phyloP scores from a whole-genome alignment of 2,113 vertebrate species.

The Podocnemis expansa region DNA sequence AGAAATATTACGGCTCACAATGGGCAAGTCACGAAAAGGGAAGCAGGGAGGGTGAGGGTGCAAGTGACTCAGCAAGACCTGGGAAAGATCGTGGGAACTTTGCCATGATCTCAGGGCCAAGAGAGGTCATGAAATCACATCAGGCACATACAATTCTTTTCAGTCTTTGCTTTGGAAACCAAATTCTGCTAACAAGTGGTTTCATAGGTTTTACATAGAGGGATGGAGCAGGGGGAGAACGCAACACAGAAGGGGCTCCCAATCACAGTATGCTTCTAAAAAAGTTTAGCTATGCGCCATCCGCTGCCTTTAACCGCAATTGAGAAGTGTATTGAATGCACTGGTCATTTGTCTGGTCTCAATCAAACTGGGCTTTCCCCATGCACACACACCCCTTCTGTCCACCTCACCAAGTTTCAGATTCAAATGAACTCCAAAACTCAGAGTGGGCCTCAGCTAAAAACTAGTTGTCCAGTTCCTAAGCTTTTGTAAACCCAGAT shows the following conservation, averaged over 20 bases:
- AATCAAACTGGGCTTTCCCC: neutral
- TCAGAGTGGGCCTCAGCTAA: conserved; percentile 35
- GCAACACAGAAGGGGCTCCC: neutral
- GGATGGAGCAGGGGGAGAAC: neutral
- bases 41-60: neutral
- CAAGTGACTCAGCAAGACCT: neutral
- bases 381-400: neutral
- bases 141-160: neutral
- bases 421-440: neutral
- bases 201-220: neutral
- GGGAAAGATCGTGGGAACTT: neutral
- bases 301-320: neutral
- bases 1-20: neutral
- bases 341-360: neutral
- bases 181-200: neutral
- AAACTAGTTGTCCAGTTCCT: neutral
- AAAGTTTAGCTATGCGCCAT: neutral
- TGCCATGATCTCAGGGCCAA: neutral
- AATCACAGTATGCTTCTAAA: neutral
- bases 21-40: neutral
- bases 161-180: neutral
- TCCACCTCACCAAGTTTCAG: neutral
- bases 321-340: neutral
- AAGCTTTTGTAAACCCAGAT: neutral
- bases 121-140: neutral